Conservation (phyloP, 2,888 invertebrate genomes). For the Panorpa germanica region DNA sequence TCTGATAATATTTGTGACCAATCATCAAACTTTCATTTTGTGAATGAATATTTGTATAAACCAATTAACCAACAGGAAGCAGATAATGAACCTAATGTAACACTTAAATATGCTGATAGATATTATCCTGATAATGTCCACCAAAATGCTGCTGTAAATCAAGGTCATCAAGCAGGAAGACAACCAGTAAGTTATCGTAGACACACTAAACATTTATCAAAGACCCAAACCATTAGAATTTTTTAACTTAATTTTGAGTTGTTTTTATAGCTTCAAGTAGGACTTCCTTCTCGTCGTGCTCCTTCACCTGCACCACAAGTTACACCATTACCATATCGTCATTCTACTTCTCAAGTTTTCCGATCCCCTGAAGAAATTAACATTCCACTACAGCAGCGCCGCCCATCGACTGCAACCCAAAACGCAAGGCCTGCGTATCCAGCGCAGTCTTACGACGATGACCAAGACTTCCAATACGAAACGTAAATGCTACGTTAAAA, state of each 20-base stretch:
- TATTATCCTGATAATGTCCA: slow-evolving; percentile 68
- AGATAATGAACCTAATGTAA: slow-evolving; percentile 60
- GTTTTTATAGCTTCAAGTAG: neutral
- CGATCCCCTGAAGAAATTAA: slow-evolving; percentile 75
- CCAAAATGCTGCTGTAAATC: slow-evolving; percentile 40
- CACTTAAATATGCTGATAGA: slow-evolving; percentile 62
- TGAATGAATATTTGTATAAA: slow-evolving; percentile 82
- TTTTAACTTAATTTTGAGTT: neutral
- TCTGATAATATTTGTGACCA: slow-evolving; percentile 78
- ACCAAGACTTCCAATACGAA: too few species aligned
- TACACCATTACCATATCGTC: slow-evolving; percentile 17
- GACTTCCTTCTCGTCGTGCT: slow-evolving; percentile 19
- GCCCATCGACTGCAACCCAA: slow-evolving; percentile 37
- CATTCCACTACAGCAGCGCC: slow-evolving; percentile 64
- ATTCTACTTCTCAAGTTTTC: slow-evolving; percentile 36
- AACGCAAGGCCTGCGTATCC: too few species aligned
- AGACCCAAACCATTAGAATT: slow-evolving; percentile 1
- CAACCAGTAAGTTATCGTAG: slow-evolving; percentile 16
- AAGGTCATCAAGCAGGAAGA: too few species aligned
- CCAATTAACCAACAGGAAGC: slow-evolving; percentile 72
- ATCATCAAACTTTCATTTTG: slow-evolving; percentile 77
- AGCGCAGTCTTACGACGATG: too few species aligned
- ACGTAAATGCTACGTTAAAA: too few species aligned
- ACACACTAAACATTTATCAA: slow-evolving; percentile 10
- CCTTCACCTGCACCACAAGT: slow-evolving; percentile 19